Evolutionary conservation across 1,140 invertebrate species (phyloP), one percentile per base, ranked within the genome.

Genomic region (Polypedilum pembai): DNA sequence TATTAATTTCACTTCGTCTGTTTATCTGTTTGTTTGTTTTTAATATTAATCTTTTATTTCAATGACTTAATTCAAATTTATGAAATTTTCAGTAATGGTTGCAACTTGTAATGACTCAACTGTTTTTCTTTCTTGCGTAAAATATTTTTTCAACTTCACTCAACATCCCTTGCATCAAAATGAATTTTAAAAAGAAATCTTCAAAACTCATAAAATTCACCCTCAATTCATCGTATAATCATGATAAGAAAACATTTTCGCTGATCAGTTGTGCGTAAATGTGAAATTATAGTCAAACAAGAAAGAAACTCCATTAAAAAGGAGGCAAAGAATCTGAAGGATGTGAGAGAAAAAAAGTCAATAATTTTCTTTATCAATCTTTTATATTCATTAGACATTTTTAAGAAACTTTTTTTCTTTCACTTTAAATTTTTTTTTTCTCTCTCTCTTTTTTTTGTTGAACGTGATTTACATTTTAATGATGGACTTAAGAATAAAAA

Each of bases 401-500:
- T 69, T 66, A 17, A 20, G 8, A 20, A 66, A 17, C 17, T 18
- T 20, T 69, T 5, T 20, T 69, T 66, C 8, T n/a, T 66, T 20
- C 5, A 8, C 65, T 15, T 56, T 45, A 15, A 66, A 8, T 17
- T 66, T 66, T 17, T 20, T 8, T 66, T 66, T 1, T 17, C 17
- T 66, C 1, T 56, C n/a, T 65, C 63, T 7, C n/a, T n/a, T n/a
- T 65, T 65, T 65, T 65, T 65, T 65, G 7, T 7, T 8, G 17
- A 65, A 66, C 65, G 65, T 66, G 65, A 66, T 66, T 66, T 18
- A 17, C 65, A 66, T 66, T 66, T 20, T 66, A 66, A 66, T 66
- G n/a, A 3, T 7, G 17, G n/a, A 15, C 17, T 66, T 33, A 33
- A 33, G 24, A 33, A 33, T 33, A 33, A 5, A 33, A 33, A n/a